Conservation (phyloP, 2,888 invertebrate species). For the Euplexia lucipara region DNA sequence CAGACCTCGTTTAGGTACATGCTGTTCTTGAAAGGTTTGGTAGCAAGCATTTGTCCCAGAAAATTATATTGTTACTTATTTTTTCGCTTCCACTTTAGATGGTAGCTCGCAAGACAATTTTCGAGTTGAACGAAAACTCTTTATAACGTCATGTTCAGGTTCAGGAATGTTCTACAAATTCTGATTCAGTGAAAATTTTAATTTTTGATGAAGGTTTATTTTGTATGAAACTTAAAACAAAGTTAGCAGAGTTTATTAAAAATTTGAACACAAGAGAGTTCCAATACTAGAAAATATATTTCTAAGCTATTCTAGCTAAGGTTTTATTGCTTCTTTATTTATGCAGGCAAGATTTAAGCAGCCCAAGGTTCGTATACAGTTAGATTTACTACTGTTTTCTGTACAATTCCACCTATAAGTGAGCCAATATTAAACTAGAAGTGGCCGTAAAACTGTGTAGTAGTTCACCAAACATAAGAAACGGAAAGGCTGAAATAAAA, state of each 20-base stretch:
- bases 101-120: slow-evolving; percentile 42
- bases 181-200: slow-evolving; percentile 54
- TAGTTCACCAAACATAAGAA: slow-evolving; percentile 32
- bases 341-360: slow-evolving; percentile 11
- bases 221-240: slow-evolving; percentile 52
- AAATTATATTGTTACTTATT: slow-evolving; percentile 13
- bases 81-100: slow-evolving; percentile 22
- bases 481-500: slow-evolving; percentile 49
- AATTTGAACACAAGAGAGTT: slow-evolving; percentile 14
- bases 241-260: slow-evolving; percentile 29
- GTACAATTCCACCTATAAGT: slow-evolving; percentile 8
- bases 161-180: slow-evolving; percentile 59
- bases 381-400: slow-evolving; percentile 20
- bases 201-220: slow-evolving; percentile 62
- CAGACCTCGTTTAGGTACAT: slow-evolving; percentile 7
- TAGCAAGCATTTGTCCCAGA: slow-evolving; percentile 16
- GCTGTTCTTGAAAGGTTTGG: slow-evolving; percentile 12
- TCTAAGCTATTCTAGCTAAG: not conserved
- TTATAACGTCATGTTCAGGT: slow-evolving; percentile 38
- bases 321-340: slow-evolving; percentile 28
- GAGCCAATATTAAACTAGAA: slow-evolving; percentile 36
- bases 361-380: slow-evolving; percentile 5
- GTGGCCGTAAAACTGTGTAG: slow-evolving; percentile 45
- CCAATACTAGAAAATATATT: slow-evolving; percentile 6
- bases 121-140: slow-evolving; percentile 45